Evolutionary conservation across 2,797 vertebrate genomes (phyloP).

Genomic region (Artibeus lituratus): DNA sequence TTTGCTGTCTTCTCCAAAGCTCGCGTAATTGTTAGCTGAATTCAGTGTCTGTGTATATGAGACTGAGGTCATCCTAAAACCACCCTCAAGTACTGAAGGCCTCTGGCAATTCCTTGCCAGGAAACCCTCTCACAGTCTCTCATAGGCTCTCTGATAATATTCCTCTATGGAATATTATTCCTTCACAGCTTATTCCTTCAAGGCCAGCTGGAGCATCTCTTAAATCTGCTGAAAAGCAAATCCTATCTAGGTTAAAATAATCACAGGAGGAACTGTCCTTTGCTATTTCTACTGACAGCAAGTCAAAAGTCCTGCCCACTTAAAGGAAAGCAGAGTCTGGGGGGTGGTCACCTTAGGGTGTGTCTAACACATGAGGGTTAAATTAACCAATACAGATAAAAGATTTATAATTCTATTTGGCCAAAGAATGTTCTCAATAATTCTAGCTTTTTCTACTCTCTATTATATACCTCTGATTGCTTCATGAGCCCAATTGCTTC

Average conservation of each 20-base stretch:
- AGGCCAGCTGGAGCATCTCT: not conserved
- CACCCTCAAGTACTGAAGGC: not conserved
- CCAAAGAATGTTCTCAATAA: not conserved
- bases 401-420: not conserved
- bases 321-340: not conserved
- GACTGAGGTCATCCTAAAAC: not conserved
- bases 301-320: not conserved
- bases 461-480: not conserved
- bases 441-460: not conserved
- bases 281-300: not conserved
- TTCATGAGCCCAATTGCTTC: not conserved
- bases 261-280: not conserved
- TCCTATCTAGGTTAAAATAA: not conserved
- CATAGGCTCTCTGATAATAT: not conserved
- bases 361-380: not conserved
- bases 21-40: not conserved
- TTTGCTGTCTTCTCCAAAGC: not conserved
- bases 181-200: not conserved
- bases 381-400: not conserved
- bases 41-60: not conserved
- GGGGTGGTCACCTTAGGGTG: not conserved
- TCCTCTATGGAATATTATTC: no score
- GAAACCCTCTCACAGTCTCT: not conserved
- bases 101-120: not conserved
- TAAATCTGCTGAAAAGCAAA: not conserved